Evolutionary conservation across 1,140 invertebrate genomes (phyloP), one percentile per base, ranked within the genome.

Genomic region (Lucilia cuprina): DNA sequence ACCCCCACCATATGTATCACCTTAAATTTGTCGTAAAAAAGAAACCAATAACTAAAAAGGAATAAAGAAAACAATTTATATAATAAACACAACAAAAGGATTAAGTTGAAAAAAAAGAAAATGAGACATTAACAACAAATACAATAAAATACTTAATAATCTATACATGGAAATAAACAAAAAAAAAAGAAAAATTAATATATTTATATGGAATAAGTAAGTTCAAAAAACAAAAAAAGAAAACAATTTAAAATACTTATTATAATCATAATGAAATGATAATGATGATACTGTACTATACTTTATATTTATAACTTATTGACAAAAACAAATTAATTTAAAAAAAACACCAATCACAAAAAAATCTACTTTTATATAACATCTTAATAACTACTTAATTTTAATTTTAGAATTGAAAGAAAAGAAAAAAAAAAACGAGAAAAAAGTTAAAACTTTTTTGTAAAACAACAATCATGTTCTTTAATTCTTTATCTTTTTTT

Each of bases 1-100:
- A 92, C 96, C 97, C 60, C 96, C 97, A 84, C 96, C 96, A 19
- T 98, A 98, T 91, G 96, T 97, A 85, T 96, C 96, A 83, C 96
- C 96, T 92, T 97, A 97, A 97, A 87, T 86, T 70, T 70, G 19
- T 8, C 7, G 65, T 30, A 70, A 70, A 70, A 70, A 70, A n/a
- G n/a, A n/a, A n/a, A n/a, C n/a, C 1, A 10, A 21, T 19, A 70
- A 17, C n/a, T 70, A 21, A 25, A 70, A 55, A 13, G 8, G 4
- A 55, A 70, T n/a, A 25, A 19, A 70, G 2, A 70, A 70, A 30
- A 75, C 41, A 75, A 17, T 34, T 30, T 34, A 78, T 21, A 78
- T 10, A 5, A 80, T n/a, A 78, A 19, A 21, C 50, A 41, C 34
- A 77, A 77, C 47, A 41, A 75, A 10, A 41, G 3, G 17, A 77